These are phyloP conservation scores for Eupithecia vulgata DNA, from an alignment of 2,888 invertebrate genomes.

Conservation along the genomic window DNA sequence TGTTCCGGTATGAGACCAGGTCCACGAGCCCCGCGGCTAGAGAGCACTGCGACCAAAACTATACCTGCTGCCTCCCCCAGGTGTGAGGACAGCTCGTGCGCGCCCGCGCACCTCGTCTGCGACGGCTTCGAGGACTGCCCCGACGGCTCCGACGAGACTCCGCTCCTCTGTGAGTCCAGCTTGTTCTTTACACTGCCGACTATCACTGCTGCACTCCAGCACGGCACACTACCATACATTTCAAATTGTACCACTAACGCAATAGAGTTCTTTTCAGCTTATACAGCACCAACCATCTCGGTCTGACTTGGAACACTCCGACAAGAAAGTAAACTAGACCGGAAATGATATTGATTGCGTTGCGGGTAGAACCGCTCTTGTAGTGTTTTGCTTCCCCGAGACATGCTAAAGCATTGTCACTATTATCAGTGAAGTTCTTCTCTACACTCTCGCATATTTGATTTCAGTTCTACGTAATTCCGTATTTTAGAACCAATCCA, in stretches of 20 bases:
- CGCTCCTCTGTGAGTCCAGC: slow-evolving; percentile 56
- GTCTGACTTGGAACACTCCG: too few species aligned
- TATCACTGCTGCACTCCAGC: background rate
- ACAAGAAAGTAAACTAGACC: too few species aligned
- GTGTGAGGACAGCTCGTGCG: slow-evolving; percentile 86
- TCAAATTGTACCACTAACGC: background rate
- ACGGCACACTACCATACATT: background rate
- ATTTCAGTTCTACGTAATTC: too few species aligned
- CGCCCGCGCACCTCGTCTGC: slow-evolving; percentile 88
- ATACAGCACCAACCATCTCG: background rate
- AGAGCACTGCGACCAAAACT: background rate
- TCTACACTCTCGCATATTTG: too few species aligned
- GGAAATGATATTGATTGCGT: too few species aligned
- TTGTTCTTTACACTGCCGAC: background rate
- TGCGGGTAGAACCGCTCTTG: too few species aligned
- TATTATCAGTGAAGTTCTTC: too few species aligned
- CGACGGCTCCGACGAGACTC: slow-evolving; percentile 85
- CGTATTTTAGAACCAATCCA: too few species aligned
- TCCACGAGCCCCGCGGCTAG: too few species aligned
- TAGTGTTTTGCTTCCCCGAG: too few species aligned
- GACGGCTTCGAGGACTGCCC: slow-evolving; percentile 87
- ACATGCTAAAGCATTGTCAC: too few species aligned
- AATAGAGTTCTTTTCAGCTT: background rate
- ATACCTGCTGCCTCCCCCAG: slow-evolving; percentile 33
- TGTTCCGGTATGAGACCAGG: slow-evolving; percentile 50